Conservation (phyloP, 2,113 vertebrate species). For the Cyanoramphus novaezelandiae region DNA sequence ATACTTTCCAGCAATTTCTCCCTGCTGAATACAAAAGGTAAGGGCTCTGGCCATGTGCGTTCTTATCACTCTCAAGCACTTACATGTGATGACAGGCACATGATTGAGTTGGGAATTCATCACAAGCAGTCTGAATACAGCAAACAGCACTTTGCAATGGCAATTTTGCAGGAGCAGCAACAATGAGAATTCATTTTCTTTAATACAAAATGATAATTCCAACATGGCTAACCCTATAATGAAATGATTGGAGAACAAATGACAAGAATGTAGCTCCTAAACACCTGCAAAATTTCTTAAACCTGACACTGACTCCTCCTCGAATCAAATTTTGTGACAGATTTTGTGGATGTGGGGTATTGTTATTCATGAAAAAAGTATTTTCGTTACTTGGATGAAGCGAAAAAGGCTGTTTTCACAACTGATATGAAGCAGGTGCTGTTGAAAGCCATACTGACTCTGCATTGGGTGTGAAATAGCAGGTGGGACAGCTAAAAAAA, state of each 20-base stretch:
- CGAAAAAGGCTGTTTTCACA: neutral
- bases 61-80: slow-evolving; percentile 5
- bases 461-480: neutral
- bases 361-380: neutral
- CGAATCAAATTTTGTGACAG: neutral
- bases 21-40: neutral
- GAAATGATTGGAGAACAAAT: neutral
- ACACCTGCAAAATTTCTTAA: neutral
- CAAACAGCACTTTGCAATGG: neutral
- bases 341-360: neutral
- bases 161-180: neutral
- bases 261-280: neutral
- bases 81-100: neutral
- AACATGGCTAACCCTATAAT: neutral
- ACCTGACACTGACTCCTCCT: neutral
- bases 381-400: neutral
- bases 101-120: neutral
- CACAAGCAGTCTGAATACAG: neutral
- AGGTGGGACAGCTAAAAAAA: neutral
- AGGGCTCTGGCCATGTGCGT: neutral
- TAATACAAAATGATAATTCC: neutral
- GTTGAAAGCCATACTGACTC: neutral
- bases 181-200: neutral
- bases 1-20: neutral
- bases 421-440: neutral